Evolutionary conservation across 2,113 vertebrate species (phyloP).

Genomic region (Urocynchramus pylzowi): DNA sequence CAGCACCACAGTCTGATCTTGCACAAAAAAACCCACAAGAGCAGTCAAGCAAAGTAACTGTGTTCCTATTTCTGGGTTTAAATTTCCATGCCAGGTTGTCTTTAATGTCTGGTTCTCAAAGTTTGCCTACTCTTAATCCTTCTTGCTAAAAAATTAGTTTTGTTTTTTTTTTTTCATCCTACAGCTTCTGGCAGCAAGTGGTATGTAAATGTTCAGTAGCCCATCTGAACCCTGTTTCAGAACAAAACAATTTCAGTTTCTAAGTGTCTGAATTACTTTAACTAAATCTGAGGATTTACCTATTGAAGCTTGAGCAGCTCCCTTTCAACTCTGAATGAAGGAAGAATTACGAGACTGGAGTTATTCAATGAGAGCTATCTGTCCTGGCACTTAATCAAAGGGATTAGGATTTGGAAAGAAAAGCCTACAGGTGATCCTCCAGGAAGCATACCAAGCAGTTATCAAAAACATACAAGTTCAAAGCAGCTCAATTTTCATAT

Average conservation of each 20-base stretch:
- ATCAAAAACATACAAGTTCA: slow-evolving; percentile 99
- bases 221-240: slow-evolving; percentile 77
- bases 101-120: slow-evolving; percentile 11
- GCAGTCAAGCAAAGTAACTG: background rate
- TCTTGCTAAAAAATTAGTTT: slow-evolving; percentile 38
- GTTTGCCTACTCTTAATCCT: slow-evolving; percentile 43
- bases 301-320: slow-evolving; percentile 76
- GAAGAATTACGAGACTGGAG: slow-evolving; percentile 82
- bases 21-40: background rate
- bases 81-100: background rate
- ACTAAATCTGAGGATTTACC: slow-evolving; percentile 81
- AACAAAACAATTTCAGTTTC: slow-evolving; percentile 81
- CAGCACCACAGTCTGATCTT: background rate
- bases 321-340: slow-evolving; percentile 87
- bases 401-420: slow-evolving; percentile 94
- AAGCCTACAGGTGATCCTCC: slow-evolving; percentile 97
- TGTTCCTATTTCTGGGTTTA: background rate
- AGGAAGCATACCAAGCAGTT: slow-evolving; percentile 99
- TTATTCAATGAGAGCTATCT: slow-evolving; percentile 89
- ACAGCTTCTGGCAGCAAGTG: slow-evolving; percentile 55
- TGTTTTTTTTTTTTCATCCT: slow-evolving; percentile 33
- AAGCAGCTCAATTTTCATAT: slow-evolving; percentile 98
- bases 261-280: slow-evolving; percentile 77
- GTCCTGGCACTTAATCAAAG: slow-evolving; percentile 99
- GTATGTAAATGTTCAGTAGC: slow-evolving; percentile 75